Evolutionary conservation across 2,113 vertebrate species (phyloP), one percentile per base, ranked within the genome.

Genomic region (Mastomys natalensis): DNA sequence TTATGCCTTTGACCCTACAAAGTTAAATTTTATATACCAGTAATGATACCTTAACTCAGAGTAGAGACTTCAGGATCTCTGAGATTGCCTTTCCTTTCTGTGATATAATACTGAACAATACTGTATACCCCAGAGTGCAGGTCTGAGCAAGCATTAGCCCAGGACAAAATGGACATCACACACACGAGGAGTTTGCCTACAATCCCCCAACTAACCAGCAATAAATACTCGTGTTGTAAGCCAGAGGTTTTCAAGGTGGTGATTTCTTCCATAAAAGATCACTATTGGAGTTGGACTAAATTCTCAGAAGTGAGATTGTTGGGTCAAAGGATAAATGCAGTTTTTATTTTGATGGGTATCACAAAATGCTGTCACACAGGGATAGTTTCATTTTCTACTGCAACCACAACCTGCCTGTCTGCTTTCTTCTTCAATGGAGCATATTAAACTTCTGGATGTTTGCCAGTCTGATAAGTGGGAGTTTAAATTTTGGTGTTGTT

Each of bases 281-380:
- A 55, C n/a, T 29, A 31, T 74, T 1, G 24, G 77, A 87, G 2
- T 17, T 26, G 62, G n/a, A 64, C 26, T 60, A 66, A n/a, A 88
- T 90, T 94, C 51, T 53, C 68, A 90, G n/a, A 96, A 94, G 13
- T 60, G 13, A 17, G 15, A 94, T 43, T 60, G 45, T 34, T 78
- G 34, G 17, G 48, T 84, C 53, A 73, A 95, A 74, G 13, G 37
- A 34, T 76, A 87, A 96, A 94, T 74, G 64, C 1, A 78, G 43
- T 64, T 53, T 96, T 89, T 60, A 70, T 93, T 88, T 95, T 68
- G 66, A 70, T 78, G 55, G 55, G 17, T 85, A 78, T 40, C 24
- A 7, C 45, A 29, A 64, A 76, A 55, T 55, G 48, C 87, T 10
- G 40, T 31, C 80, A 21, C 11, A 34, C 1, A 89, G 34, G 34